Percentiles rank a stretch among this genome's conserved stretches.
Evolutionary conservation across 2,113 vertebrate species (phyloP).

Genomic region (Hyla sarda): DNA sequence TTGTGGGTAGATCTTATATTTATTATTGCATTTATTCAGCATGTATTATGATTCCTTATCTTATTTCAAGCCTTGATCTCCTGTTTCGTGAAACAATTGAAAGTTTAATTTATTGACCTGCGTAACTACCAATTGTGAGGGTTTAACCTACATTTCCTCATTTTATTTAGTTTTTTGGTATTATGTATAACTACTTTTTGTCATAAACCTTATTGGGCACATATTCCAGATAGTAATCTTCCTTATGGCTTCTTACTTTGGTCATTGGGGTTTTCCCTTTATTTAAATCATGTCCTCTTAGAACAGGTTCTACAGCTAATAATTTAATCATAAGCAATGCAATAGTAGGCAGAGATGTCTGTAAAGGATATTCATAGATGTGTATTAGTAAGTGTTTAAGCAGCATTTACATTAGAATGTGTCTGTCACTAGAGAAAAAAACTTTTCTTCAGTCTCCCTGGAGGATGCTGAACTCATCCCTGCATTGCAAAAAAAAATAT

Average conservation of each 20-base stretch:
- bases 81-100: background rate
- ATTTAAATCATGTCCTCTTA: background rate
- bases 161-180: too few relatives aligned
- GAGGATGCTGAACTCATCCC: too few relatives aligned
- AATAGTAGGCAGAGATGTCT: background rate
- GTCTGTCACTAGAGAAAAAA: too few relatives aligned
- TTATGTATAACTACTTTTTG: too few relatives aligned
- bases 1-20: too few relatives aligned
- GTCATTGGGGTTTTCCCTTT: slow-evolving; percentile 12
- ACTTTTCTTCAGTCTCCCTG: too few relatives aligned
- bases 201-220: background rate
- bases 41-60: too few relatives aligned
- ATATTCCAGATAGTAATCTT: background rate
- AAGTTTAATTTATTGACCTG: background rate
- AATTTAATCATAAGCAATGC: background rate
- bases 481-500: too few relatives aligned
- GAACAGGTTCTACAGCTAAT: background rate
- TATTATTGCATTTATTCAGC: too few relatives aligned
- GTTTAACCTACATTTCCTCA: background rate
- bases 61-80: too few relatives aligned
- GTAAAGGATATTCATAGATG: background rate
- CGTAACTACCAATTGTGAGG: background rate
- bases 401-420: too few relatives aligned
- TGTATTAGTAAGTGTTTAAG: too few relatives aligned
- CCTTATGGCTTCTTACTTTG: background rate